Conservation (phyloP, 1,140 invertebrate genomes). For the Musca domestica region DNA sequence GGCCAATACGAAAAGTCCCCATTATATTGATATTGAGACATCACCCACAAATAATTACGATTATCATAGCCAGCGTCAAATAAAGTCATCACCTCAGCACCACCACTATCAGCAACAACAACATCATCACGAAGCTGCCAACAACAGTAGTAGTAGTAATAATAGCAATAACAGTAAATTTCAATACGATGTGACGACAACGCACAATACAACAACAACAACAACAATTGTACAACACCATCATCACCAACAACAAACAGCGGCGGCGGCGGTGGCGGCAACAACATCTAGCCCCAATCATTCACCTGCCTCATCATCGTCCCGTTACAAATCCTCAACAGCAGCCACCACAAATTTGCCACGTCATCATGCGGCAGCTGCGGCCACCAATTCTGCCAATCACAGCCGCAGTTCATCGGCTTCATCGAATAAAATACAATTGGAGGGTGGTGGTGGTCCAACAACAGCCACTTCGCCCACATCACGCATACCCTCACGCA, state of each 20-base stretch:
- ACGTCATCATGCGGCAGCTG: constrained; percentile 35
- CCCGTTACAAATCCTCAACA: constrained; percentile 44
- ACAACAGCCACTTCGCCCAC: constrained; percentile 35
- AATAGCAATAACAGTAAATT: constrained; percentile 2
- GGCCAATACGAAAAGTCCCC: constrained; percentile 57
- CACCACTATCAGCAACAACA: constrained; percentile 4
- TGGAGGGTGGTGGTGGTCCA: background rate
- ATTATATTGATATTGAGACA: constrained; percentile 54
- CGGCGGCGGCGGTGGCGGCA: background rate
- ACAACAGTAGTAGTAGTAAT: constrained; percentile 11
- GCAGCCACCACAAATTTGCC: constrained; percentile 41
- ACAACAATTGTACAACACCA: constrained; percentile 10
- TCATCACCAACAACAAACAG: background rate
- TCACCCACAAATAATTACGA: constrained; percentile 50
- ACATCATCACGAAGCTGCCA: constrained; percentile 18
- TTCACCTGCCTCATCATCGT: constrained; percentile 31
- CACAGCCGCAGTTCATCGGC: constrained; percentile 50
- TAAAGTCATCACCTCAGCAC: constrained; percentile 21
- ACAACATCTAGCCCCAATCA: background rate
- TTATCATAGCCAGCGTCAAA: constrained; percentile 35
- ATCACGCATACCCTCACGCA: constrained; percentile 48
- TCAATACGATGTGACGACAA: constrained; percentile 27
- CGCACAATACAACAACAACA: constrained; percentile 24
- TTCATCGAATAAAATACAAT: constrained; percentile 49
- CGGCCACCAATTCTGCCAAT: constrained; percentile 32